Evolutionary conservation across 2,113 vertebrate species (phyloP).

Genomic region (Pedionomus torquatus): DNA sequence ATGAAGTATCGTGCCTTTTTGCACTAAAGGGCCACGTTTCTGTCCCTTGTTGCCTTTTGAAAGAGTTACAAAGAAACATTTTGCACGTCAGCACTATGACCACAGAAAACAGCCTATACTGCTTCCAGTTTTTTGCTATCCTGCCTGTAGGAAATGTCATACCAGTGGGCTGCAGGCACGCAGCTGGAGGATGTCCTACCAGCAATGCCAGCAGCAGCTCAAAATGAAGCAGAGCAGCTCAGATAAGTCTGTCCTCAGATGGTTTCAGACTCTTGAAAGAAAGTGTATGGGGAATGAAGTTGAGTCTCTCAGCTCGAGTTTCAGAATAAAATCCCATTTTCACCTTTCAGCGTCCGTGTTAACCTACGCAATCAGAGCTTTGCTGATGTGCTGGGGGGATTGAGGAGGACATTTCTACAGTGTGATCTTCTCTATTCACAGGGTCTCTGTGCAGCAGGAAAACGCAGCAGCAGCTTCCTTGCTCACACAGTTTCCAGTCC

Average conservation of each 20-base stretch:
- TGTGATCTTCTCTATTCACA: not conserved
- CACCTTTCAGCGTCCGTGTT: conserved; percentile 13
- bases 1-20: not conserved
- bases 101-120: not conserved
- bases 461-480: not conserved
- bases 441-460: fast-evolving
- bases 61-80: not conserved
- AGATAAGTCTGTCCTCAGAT: not conserved
- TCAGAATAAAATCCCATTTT: conserved; percentile 39
- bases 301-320: not conserved
- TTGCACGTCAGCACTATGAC: not conserved
- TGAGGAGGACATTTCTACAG: not conserved
- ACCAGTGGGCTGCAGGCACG: not conserved
- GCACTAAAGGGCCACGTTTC: not conserved
- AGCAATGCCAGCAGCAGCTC: not conserved
- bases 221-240: not conserved
- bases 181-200: not conserved
- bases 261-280: not conserved
- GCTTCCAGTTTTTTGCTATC: not conserved
- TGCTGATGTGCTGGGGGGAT: not conserved
- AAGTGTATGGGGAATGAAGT: not conserved
- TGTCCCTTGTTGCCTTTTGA: not conserved
- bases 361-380: not conserved
- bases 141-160: not conserved
- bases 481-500: not conserved